phyloP scores from a whole-genome alignment of 30 jellyfish, hydroid and myxozoan genomes.

The Aurelia aurita region DNA sequence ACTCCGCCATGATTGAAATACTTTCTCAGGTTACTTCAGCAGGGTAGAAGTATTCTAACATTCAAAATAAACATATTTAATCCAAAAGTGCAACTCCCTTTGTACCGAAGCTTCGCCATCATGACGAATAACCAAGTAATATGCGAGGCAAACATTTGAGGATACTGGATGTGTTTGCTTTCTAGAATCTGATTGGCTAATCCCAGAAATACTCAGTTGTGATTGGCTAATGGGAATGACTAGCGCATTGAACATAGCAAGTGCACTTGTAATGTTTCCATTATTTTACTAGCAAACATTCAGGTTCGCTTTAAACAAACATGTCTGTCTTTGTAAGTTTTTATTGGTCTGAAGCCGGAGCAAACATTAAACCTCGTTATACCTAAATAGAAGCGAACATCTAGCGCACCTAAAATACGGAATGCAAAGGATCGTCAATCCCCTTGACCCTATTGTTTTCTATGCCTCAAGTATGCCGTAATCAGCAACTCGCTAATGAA shows the following conservation, averaged over 20 bases:
- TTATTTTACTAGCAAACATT: too few species aligned
- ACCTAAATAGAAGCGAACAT: too few species aligned
- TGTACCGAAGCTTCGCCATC: conserved; percentile 18
- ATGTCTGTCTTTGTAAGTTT: too few species aligned
- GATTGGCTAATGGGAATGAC: conserved; percentile 27
- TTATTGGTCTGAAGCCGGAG: too few species aligned
- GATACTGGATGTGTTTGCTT: conserved; percentile 27
- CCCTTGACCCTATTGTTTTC: background rate
- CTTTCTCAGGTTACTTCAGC: background rate
- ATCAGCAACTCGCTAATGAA: background rate
- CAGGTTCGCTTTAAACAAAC: too few species aligned
- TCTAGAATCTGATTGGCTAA: conserved; percentile 41
- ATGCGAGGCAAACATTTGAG: conserved; percentile 21
- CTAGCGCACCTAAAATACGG: conserved; percentile 22
- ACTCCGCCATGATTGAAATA: conserved; percentile 71
- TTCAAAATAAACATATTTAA: conserved; percentile 6
- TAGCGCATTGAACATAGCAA: background rate
- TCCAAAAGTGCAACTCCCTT: conserved; percentile 10
- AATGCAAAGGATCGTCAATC: background rate
- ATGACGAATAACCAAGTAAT: background rate
- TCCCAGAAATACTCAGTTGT: background rate
- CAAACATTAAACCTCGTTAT: too few species aligned
- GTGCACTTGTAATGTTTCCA: conserved; percentile 33
- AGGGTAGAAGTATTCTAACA: background rate
- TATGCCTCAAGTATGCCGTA: conserved; percentile 45